These are phyloP conservation scores for Agrypnia vestita DNA, from an alignment of 1,140 invertebrate genomes.

Conservation along the genomic window DNA sequence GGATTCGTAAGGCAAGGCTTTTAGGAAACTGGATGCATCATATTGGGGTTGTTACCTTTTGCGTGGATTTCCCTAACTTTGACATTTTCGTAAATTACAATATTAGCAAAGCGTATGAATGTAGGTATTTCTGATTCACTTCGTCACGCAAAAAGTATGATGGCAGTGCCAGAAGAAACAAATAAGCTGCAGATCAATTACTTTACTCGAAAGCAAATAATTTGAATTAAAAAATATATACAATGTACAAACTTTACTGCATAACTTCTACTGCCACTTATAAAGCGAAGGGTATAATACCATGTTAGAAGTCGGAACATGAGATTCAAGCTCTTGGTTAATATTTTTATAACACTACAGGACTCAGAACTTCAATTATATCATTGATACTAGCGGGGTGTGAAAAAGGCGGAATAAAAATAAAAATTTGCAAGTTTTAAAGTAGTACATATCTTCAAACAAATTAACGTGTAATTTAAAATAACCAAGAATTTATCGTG, in stretches of 20 bases:
- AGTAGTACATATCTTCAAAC: too few relatives aligned
- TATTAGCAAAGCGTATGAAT: too few relatives aligned
- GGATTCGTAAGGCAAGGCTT: slow-evolving; percentile 64
- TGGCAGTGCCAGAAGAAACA: slow-evolving; percentile 73
- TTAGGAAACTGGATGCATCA: slow-evolving; percentile 68
- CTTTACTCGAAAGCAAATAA: slow-evolving; percentile 37
- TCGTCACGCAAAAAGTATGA: slow-evolving; percentile 65
- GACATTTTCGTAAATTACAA: not conserved
- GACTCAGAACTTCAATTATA: too few relatives aligned
- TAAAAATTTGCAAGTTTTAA: too few relatives aligned
- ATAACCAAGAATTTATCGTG: too few relatives aligned
- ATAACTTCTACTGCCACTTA: slow-evolving; percentile 30
- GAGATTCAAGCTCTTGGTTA: too few relatives aligned
- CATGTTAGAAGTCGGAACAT: too few relatives aligned
- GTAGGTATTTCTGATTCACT: slow-evolving; percentile 61
- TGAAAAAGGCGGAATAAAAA: too few relatives aligned
- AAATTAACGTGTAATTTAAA: too few relatives aligned
- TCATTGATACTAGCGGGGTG: too few relatives aligned
- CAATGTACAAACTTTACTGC: slow-evolving; percentile 10
- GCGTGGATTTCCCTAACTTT: slow-evolving; percentile 54
- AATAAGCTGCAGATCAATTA: slow-evolving; percentile 69
- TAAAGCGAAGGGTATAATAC: slow-evolving; percentile 19
- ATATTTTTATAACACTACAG: too few relatives aligned
- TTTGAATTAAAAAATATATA: slow-evolving; percentile 17
- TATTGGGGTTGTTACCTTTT: slow-evolving; percentile 61